These are phyloP conservation scores for Desmophyllum pertusum DNA, from an alignment of 92 coral and sea anemone species.

Conservation along the genomic window DNA sequence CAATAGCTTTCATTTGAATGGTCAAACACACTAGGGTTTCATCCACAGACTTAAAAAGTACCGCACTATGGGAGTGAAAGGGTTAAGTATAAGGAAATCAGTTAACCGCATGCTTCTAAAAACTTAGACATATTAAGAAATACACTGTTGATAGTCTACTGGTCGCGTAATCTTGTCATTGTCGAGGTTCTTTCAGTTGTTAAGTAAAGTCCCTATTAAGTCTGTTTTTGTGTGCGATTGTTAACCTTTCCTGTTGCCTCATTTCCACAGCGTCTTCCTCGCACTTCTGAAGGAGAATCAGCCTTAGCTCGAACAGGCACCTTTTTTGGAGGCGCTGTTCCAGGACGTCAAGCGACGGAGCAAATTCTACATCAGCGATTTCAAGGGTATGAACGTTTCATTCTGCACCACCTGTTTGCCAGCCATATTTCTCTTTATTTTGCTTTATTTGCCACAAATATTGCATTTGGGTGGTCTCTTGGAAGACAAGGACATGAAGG, in stretches of 20 bases:
- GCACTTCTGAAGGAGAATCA: constrained; percentile 73
- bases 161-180: too few relatives aligned
- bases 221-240: too few relatives aligned
- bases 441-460: constrained; percentile 92
- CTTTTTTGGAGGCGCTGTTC: constrained; percentile 87
- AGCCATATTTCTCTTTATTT: constrained; percentile 85
- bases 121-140: too few relatives aligned
- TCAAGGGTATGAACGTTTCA: constrained; percentile 91
- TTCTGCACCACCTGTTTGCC: constrained; percentile 73
- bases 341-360: constrained; percentile 84
- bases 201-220: too few relatives aligned
- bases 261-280: constrained; percentile 64
- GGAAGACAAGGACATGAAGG: constrained; percentile 81
- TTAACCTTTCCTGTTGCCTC: not conserved
- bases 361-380: constrained; percentile 87
- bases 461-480: constrained; percentile 98
- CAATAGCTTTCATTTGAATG: too few relatives aligned
- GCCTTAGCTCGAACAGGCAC: constrained; percentile 84
- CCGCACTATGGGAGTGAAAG: too few relatives aligned
- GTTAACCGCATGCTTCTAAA: too few relatives aligned
- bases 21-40: too few relatives aligned
- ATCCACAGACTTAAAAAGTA: too few relatives aligned
- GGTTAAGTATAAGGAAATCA: too few relatives aligned
- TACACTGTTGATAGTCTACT: too few relatives aligned
- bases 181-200: too few relatives aligned